Evolutionary conservation across 1,140 invertebrate species (phyloP).

Genomic region (Drosophila bocki): DNA sequence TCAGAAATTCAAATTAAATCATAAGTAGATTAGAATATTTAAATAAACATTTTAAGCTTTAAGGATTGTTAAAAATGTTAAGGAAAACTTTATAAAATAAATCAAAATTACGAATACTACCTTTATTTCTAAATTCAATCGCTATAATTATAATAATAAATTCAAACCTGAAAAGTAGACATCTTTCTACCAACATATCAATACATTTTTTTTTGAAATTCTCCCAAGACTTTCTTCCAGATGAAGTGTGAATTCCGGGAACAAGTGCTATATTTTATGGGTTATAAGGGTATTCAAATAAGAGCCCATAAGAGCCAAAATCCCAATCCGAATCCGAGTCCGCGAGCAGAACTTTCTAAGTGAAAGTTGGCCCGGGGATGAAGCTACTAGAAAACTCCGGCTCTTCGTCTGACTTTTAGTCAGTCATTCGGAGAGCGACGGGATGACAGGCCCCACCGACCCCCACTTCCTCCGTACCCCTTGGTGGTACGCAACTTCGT

Average conservation of each 20-base stretch:
- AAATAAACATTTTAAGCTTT: background rate
- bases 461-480: slow-evolving; percentile 18
- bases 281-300: slow-evolving; percentile 40
- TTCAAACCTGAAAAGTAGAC: background rate
- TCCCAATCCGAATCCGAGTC: slow-evolving; percentile 44
- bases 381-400: slow-evolving; percentile 73
- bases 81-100: background rate
- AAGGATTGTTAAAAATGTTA: no score
- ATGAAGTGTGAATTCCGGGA: slow-evolving; percentile 5
- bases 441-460: slow-evolving; percentile 22
- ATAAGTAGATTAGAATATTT: background rate
- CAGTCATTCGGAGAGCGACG: slow-evolving; percentile 45
- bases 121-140: background rate
- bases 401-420: slow-evolving; percentile 48
- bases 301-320: slow-evolving; percentile 33
- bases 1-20: background rate
- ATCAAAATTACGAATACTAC: background rate
- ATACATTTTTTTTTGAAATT: background rate
- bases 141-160: background rate
- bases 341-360: slow-evolving; percentile 83
- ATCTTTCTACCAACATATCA: background rate
- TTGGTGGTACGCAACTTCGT: slow-evolving; percentile 43
- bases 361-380: slow-evolving; percentile 69
- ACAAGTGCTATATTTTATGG: background rate
- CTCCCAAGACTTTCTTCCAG: slow-evolving; percentile 1